These are phyloP conservation scores for Drosophila sproati DNA, from an alignment of 1,140 invertebrate species.

Conservation along the genomic window DNA sequence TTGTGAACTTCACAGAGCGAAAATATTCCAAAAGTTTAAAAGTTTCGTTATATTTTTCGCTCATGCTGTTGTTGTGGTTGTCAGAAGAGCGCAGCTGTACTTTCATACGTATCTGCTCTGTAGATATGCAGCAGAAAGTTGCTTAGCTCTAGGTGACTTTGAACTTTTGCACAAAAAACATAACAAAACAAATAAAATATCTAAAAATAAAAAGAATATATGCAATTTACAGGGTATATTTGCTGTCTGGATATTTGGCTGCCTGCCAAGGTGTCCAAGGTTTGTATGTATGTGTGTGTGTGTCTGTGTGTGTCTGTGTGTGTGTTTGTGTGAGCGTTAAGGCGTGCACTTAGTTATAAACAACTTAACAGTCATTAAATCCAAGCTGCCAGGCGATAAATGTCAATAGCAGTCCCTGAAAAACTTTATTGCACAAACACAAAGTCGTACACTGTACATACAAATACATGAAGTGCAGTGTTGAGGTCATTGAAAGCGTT, in stretches of 20 bases:
- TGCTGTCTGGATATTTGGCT: background rate
- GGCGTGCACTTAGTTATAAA: conserved; percentile 35
- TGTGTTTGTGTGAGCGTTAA: conserved; percentile 39
- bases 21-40: conserved; percentile 66
- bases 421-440: conserved; percentile 25
- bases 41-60: conserved; percentile 40
- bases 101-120: conserved; percentile 4
- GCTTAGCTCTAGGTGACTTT: background rate
- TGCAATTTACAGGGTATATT: background rate
- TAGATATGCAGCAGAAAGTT: background rate
- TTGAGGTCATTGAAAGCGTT: conserved; percentile 65
- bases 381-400: conserved; percentile 61
- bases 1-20: conserved; percentile 52
- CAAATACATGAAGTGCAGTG: conserved; percentile 39
- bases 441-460: background rate
- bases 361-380: conserved; percentile 63
- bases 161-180: background rate
- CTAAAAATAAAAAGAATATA: background rate
- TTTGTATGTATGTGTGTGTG: too few species aligned
- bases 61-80: conserved; percentile 12
- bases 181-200: too few species aligned
- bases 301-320: background rate
- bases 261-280: background rate
- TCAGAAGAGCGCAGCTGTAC: background rate
- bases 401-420: conserved; percentile 62